Percentiles rank a stretch among this genome's conserved stretches.
Conservation (phyloP, 2,888 invertebrate species). For the Tuta absoluta region DNA sequence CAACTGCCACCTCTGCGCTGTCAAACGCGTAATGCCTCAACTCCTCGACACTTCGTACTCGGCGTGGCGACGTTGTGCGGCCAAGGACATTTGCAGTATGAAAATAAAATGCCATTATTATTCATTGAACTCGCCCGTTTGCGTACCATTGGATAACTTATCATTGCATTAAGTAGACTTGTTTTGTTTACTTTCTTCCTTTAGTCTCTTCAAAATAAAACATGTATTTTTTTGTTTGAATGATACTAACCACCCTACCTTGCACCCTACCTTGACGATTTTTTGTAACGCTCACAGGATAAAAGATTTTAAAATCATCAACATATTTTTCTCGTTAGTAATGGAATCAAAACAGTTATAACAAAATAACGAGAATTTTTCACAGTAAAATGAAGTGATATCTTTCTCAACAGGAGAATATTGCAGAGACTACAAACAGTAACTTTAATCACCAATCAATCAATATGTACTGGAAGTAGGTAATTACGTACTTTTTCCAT, state of each 20-base stretch:
- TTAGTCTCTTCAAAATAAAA: no score
- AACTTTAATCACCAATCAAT: background rate
- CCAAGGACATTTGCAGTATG: constrained; percentile 37
- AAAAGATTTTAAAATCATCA: no score
- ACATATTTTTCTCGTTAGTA: no score
- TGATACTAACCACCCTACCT: no score
- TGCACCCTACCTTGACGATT: no score
- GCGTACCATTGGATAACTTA: background rate
- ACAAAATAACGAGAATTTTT: no score
- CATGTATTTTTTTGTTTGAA: no score
- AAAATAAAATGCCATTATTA: constrained; percentile 26
- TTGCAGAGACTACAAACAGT: background rate
- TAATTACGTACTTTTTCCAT: constrained; percentile 20
- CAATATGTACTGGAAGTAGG: background rate
- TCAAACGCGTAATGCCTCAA: constrained; percentile 45
- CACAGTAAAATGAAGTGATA: background rate
- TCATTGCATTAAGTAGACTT: no score
- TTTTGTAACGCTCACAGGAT: no score
- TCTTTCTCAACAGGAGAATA: background rate
- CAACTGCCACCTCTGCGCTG: constrained; percentile 44
- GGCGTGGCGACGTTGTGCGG: constrained; percentile 36
- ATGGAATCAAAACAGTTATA: background rate
- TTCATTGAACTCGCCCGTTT: background rate
- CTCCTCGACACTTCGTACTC: constrained; percentile 42
- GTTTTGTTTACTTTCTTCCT: no score